A percentile compares a stretch with the other conserved stretches of the same genome.
Conservation (phyloP, 1,140 invertebrate species). For the Drosophila murphyi region DNA sequence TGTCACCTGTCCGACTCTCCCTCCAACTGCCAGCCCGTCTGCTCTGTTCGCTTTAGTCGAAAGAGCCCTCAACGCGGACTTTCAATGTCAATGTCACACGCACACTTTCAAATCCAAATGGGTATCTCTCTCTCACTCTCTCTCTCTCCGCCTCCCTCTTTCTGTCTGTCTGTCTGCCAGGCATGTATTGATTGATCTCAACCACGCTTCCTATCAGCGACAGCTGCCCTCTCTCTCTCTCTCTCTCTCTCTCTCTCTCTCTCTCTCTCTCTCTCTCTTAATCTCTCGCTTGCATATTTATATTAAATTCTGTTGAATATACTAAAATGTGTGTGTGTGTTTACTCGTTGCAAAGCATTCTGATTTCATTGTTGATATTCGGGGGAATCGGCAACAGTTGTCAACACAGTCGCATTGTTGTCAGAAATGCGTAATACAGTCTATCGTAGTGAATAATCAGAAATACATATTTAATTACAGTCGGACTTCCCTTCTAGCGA, state of each 20-base stretch:
- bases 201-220: constrained; percentile 26
- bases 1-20: constrained; percentile 21
- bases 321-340: constrained; percentile 6
- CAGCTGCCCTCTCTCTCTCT: constrained; percentile 3
- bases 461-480: constrained; percentile 8
- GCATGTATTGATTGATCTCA: constrained; percentile 39
- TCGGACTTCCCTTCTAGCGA: background rate
- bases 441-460: constrained; percentile 18
- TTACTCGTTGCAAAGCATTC: constrained; percentile 47
- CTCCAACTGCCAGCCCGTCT: background rate
- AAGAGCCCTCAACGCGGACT: constrained; percentile 16
- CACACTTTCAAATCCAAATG: constrained; percentile 12
- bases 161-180: background rate
- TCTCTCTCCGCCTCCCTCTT: too few relatives aligned
- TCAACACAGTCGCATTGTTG: constrained; percentile 37
- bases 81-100: constrained; percentile 69
- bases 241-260: background rate
- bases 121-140: background rate
- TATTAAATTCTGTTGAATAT: constrained; percentile 11
- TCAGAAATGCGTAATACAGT: constrained; percentile 21
- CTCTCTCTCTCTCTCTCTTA: background rate
- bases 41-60: too few relatives aligned
- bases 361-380: constrained; percentile 63
- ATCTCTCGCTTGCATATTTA: background rate
- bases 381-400: constrained; percentile 42